phyloP scores from a whole-genome alignment of 2,797 vertebrate genomes.

The Bovichtus variegatus region DNA sequence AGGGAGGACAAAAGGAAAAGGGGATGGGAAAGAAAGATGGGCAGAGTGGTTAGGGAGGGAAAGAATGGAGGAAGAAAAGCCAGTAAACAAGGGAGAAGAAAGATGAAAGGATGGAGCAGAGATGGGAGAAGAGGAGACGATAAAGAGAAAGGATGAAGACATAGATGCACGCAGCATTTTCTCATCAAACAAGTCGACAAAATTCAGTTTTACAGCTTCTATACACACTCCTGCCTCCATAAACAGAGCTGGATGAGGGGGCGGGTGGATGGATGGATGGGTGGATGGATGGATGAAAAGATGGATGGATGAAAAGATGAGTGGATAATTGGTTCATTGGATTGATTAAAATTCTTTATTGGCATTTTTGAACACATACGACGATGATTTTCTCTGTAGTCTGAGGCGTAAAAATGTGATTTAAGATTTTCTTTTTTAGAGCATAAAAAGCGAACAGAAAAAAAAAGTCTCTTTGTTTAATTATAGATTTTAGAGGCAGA shows the following conservation, averaged over 20 bases:
- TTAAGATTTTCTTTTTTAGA: slow-evolving; percentile 6
- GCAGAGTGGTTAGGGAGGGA: too few species aligned
- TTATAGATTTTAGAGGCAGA: slow-evolving; percentile 66
- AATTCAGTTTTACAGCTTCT: slow-evolving; percentile 2
- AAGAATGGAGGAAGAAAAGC: not conserved
- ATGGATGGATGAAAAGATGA: not conserved
- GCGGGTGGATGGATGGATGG: not conserved
- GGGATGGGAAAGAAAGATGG: not conserved
- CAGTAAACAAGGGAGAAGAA: not conserved
- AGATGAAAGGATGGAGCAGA: not conserved
- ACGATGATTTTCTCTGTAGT: slow-evolving; percentile 7
- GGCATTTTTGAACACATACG: slow-evolving; percentile 20
- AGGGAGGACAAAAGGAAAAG: not conserved
- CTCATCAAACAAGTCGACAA: not conserved
- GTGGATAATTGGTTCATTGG: slow-evolving; percentile 2
- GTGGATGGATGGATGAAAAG: not conserved
- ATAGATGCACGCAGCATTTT: not conserved
- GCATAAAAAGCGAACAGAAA: slow-evolving; percentile 30
- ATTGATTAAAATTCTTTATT: slow-evolving; percentile 25
- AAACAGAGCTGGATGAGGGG: slow-evolving; percentile 17
- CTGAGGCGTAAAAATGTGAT: slow-evolving; percentile 17
- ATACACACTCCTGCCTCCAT: not conserved
- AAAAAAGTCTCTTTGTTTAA: slow-evolving; percentile 60
- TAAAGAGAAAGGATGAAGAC: not conserved
- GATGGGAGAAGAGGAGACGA: not conserved